Evolutionary conservation across 2,888 invertebrate genomes (phyloP).

Genomic region (Linyphia triangularis): DNA sequence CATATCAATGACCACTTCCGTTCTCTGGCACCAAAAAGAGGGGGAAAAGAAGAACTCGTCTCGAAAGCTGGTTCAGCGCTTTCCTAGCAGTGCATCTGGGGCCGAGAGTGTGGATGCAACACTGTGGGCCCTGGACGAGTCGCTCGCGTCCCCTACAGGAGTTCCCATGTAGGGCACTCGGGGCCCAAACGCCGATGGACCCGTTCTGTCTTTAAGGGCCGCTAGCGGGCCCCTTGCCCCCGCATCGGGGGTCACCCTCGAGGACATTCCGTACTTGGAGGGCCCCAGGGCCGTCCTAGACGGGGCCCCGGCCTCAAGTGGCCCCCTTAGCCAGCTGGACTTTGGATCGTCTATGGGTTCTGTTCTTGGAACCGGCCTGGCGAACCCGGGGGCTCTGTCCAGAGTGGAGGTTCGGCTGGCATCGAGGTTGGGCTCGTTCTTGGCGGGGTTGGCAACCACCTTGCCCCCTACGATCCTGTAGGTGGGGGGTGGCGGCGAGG

Average conservation of each 20-base stretch:
- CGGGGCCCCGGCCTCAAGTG: slow-evolving; percentile 62
- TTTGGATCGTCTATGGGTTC: slow-evolving; percentile 6
- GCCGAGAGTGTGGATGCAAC: slow-evolving; percentile 75
- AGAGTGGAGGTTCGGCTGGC: neutral
- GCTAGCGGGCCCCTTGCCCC: slow-evolving; percentile 15
- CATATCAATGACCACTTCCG: too few relatives aligned
- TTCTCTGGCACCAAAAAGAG: too few relatives aligned
- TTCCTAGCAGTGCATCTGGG: slow-evolving; percentile 73
- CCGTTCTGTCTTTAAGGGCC: slow-evolving; percentile 26
- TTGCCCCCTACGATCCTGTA: slow-evolving; percentile 56
- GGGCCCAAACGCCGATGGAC: neutral
- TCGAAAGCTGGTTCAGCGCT: slow-evolving; percentile 64
- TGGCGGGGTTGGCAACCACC: slow-evolving; percentile 56
- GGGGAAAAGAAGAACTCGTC: neutral
- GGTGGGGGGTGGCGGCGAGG: slow-evolving; percentile 26
- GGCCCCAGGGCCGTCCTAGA: slow-evolving; percentile 36
- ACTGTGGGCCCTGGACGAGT: slow-evolving; percentile 68
- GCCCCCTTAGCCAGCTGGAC: slow-evolving; percentile 48
- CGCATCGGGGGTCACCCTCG: slow-evolving; percentile 62
- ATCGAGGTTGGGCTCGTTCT: slow-evolving; percentile 21
- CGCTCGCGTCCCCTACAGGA: slow-evolving; percentile 65
- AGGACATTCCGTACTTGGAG: slow-evolving; percentile 61
- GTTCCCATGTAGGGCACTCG: slow-evolving; percentile 59
- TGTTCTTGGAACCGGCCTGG: slow-evolving; percentile 11
- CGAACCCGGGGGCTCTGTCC: slow-evolving; percentile 3